Base-by-base conservation (phyloP, 2,888 invertebrate species). In the Clusia tigrina region DNA sequence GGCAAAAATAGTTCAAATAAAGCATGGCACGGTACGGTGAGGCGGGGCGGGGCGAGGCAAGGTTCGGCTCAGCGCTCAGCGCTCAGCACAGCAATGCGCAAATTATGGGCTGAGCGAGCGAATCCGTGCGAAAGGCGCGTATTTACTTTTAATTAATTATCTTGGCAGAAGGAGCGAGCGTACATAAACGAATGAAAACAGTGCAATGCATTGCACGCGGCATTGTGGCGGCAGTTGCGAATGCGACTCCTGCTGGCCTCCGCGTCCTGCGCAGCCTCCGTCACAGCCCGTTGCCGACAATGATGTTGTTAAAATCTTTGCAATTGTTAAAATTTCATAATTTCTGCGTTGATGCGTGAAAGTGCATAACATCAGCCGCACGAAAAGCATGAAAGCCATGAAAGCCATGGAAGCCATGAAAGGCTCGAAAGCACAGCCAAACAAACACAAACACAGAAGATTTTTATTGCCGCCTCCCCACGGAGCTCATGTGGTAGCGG, bases 91-190 rank as follows among this genome's bases (percentile, higher is more conserved):
- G 24, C 48, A 48, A 48, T 48, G 48, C 48, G 18, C 48, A 48
- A 48, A 48, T 48, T 48, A 48, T 48, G 48, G 48, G 58, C 54
- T 54, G 23, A 58, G 54, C n/a, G n/a, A n/a, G n/a, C n/a, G n/a
- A n/a, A n/a, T n/a, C n/a, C n/a, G n/a, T n/a, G 51, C 54, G 54
- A 46, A 54, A 54, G 20, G 54, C 25, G 18, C 48, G 68, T 74
- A 71, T 76, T 75, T 78, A 75, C 72, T 78, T 77, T 67, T 67
- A 74, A 74, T 78, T 75, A 75, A 75, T 75, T 75, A 76, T 75
- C 75, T 75, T 75, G 72, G 68, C 67, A 70, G 70, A 48, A 48
- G n/a, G n/a, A n/a, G n/a, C n/a, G n/a, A n/a, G n/a, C n/a, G n/a
- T n/a, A n/a, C n/a, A n/a, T n/a, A n/a, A n/a, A n/a, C n/a, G n/a